A percentile compares a stretch with the other conserved stretches of the same genome.
Conservation (phyloP, 30 jellyfish, hydroid and myxozoan genomes). For the Calvadosia cruxmelitensis region DNA sequence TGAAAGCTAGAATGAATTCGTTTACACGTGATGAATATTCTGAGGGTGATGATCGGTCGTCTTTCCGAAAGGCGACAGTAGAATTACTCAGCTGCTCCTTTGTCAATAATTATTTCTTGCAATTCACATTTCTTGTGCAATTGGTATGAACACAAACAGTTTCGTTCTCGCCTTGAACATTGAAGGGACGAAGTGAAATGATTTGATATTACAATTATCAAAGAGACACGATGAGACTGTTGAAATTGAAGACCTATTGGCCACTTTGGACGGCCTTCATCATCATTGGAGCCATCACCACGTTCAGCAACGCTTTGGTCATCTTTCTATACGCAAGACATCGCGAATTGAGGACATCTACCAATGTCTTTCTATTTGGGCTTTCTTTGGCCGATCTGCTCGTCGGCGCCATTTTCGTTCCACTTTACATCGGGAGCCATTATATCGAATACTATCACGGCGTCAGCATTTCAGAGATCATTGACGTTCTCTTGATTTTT, state of each 20-base stretch:
- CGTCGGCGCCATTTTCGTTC: slow-evolving; percentile 38
- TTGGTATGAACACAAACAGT: too few species aligned
- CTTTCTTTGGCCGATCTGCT: slow-evolving; percentile 39
- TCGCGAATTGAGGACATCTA: slow-evolving; percentile 43
- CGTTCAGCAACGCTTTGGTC: slow-evolving; percentile 26
- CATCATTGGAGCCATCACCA: slow-evolving; percentile 13
- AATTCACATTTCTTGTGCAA: too few species aligned
- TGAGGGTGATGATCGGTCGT: too few species aligned
- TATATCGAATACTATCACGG: slow-evolving; percentile 28
- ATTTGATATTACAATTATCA: too few species aligned
- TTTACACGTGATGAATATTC: too few species aligned
- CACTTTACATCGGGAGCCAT: slow-evolving; percentile 61
- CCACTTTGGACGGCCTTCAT: slow-evolving; percentile 33
- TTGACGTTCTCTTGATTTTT: slow-evolving; percentile 27
- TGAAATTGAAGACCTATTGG: slow-evolving; percentile 15
- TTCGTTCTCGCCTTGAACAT: too few species aligned
- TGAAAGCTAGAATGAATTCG: too few species aligned
- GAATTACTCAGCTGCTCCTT: too few species aligned
- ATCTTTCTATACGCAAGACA: slow-evolving; percentile 12
- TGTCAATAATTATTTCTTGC: too few species aligned
- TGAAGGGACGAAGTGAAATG: too few species aligned
- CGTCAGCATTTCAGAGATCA: slow-evolving; percentile 14
- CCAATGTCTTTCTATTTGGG: slow-evolving; percentile 44
- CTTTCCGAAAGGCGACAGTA: too few species aligned
- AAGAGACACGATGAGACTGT: too few species aligned